These are phyloP conservation scores for Synanthedon formicaeformis DNA, from an alignment of 2,888 invertebrate genomes.

Conservation along the genomic window DNA sequence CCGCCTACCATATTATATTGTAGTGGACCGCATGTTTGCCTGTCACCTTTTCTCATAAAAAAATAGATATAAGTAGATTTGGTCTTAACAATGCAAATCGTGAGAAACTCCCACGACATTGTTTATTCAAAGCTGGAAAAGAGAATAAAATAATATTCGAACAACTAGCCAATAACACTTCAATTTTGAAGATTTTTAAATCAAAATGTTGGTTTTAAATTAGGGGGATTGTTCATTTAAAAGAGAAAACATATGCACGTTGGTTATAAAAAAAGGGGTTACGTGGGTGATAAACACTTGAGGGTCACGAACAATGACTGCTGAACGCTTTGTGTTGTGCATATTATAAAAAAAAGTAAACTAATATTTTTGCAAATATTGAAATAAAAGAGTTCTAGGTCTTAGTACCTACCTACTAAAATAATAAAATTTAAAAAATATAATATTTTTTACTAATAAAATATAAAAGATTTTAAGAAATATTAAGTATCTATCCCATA, in stretches of 20 bases:
- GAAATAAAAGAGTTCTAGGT: too few relatives aligned
- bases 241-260: slow-evolving; percentile 45
- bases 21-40: too few relatives aligned
- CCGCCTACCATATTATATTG: too few relatives aligned
- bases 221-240: slow-evolving; percentile 33
- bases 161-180: slow-evolving; percentile 29
- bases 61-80: too few relatives aligned
- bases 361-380: too few relatives aligned
- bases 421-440: too few relatives aligned
- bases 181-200: slow-evolving; percentile 29
- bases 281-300: slow-evolving; percentile 28
- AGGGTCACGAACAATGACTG: slow-evolving; percentile 41
- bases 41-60: too few relatives aligned
- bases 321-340: slow-evolving; percentile 26
- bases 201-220: slow-evolving; percentile 13
- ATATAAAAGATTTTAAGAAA: too few relatives aligned
- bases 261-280: slow-evolving; percentile 23
- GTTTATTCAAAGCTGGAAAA: slow-evolving; percentile 11
- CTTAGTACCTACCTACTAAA: too few relatives aligned
- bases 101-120: slow-evolving; percentile 17
- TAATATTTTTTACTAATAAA: too few relatives aligned
- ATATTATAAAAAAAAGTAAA: not conserved
- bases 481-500: too few relatives aligned
- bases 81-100: slow-evolving; percentile 2
- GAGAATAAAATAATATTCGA: slow-evolving; percentile 18